phyloP scores from a whole-genome alignment of 92 coral and sea anemone species.

The Epizoanthus rinbou region DNA sequence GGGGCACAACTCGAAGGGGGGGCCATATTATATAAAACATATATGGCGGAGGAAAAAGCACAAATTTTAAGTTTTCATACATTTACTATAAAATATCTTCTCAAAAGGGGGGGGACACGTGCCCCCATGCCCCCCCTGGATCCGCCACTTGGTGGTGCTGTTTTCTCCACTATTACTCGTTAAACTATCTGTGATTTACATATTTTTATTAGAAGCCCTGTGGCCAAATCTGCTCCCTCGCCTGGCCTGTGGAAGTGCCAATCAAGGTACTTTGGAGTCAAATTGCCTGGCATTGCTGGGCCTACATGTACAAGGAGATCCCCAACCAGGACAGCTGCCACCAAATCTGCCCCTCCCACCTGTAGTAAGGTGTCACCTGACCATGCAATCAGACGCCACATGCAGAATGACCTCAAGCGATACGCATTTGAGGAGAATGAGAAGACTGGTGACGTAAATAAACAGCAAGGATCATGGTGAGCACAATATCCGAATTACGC shows the following conservation, averaged over 20 bases:
- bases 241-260: slow-evolving; percentile 92
- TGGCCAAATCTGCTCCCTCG: slow-evolving; percentile 19
- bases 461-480: slow-evolving; percentile 20
- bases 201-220: slow-evolving; percentile 1
- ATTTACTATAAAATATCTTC: too few relatives aligned
- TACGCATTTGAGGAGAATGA: slow-evolving; percentile 28
- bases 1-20: too few relatives aligned
- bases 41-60: too few relatives aligned
- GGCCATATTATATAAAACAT: too few relatives aligned
- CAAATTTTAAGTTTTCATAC: too few relatives aligned
- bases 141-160: too few relatives aligned
- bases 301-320: slow-evolving; percentile 48
- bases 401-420: slow-evolving; percentile 86
- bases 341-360: slow-evolving; percentile 90
- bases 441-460: neutral
- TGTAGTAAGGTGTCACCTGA: slow-evolving; percentile 70
- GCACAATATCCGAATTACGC: too few relatives aligned
- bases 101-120: too few relatives aligned
- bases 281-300: slow-evolving; percentile 85
- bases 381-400: slow-evolving; percentile 87
- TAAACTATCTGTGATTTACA: neutral
- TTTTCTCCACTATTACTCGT: too few relatives aligned
- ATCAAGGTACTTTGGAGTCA: slow-evolving; percentile 86
- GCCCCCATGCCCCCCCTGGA: too few relatives aligned
- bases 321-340: slow-evolving; percentile 55